A percentile compares a stretch with the other conserved stretches of the same genome.
phyloP scores from a whole-genome alignment of 2,113 vertebrate genomes.

The Lasiurus borealis region DNA sequence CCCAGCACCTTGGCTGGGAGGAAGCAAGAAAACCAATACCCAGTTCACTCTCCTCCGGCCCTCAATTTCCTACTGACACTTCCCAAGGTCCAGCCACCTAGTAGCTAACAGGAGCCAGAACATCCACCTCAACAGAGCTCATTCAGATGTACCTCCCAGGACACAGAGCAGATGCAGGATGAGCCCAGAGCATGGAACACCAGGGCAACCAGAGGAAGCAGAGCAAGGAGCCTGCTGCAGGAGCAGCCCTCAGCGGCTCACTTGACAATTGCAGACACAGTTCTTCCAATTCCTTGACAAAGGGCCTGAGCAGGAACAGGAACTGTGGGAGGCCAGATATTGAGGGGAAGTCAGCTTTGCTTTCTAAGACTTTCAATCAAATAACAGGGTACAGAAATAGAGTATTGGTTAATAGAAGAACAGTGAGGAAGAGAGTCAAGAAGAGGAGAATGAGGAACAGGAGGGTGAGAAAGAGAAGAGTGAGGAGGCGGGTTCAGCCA shows the following conservation, averaged over 20 bases:
- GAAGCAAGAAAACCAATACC: neutral
- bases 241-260: neutral
- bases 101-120: neutral
- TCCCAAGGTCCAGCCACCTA: rapidly evolving
- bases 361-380: too few relatives aligned
- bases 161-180: too few relatives aligned
- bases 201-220: too few relatives aligned
- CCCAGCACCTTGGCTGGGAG: rapidly evolving
- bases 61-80: too few relatives aligned
- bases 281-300: neutral
- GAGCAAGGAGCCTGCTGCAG: too few relatives aligned
- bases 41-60: too few relatives aligned
- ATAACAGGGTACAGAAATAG: too few relatives aligned
- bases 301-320: neutral
- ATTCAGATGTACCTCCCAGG: too few relatives aligned
- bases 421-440: neutral
- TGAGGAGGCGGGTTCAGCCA: too few relatives aligned
- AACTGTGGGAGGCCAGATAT: too few relatives aligned
- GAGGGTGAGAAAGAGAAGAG: too few relatives aligned
- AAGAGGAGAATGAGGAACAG: too few relatives aligned
- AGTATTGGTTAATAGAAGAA: neutral
- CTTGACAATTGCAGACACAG: rapidly evolving
- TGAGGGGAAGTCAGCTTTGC: neutral
- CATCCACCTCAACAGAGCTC: rapidly evolving
- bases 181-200: rapidly evolving